Evolutionary conservation across 2,113 vertebrate genomes (phyloP), one percentile per base, ranked within the genome.

Genomic region (Irena cyanogastra): DNA sequence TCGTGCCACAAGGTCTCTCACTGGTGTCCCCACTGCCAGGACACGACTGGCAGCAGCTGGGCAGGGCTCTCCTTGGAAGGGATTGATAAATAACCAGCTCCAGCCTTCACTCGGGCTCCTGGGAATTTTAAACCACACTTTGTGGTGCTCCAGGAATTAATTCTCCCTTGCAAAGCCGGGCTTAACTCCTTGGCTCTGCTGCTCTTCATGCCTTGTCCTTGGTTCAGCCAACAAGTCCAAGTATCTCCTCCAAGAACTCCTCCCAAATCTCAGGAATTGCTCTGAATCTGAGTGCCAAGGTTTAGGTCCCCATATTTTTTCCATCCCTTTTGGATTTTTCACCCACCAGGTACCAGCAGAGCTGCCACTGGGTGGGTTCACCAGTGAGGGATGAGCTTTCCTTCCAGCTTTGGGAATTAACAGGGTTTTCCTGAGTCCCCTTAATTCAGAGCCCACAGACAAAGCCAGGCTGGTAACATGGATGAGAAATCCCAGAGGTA

Each of bases 291-390:
- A 49, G 31, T 35, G 41, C 84, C 68, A 9, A 8, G 31, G 11
- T 15, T 87, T 19, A 50, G 11, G 47, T 45, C 20, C 21, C 17
- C 12, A 3, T 17, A 5, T 16, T 26, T 65, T 65, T 66, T 31
- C 64, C 49, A n/a, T 14, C 33, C 13, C 28, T 41, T 64, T 66
- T 6, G 10, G 37, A 16, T 77, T 61, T 80, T 39, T 39, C 8
- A n/a, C 28, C 37, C n/a, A n/a, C 4, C 0, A 0, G 19, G 17
- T 45, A 17, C 17, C 57, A 31, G 13, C 8, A 0, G 1, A 64
- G 47, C 27, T 49, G 24, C n/a, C 54, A 78, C 26, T 1, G 1
- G 31, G 22, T 0, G 1, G 22, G 33, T 50, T 80, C 41, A 26
- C 13, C 9, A 6, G 9, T 21, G 35, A 21, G 23, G 28, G 44